These are phyloP conservation scores for Girardinus metallicus DNA, from an alignment of 2,797 vertebrate species.

Conservation along the genomic window DNA sequence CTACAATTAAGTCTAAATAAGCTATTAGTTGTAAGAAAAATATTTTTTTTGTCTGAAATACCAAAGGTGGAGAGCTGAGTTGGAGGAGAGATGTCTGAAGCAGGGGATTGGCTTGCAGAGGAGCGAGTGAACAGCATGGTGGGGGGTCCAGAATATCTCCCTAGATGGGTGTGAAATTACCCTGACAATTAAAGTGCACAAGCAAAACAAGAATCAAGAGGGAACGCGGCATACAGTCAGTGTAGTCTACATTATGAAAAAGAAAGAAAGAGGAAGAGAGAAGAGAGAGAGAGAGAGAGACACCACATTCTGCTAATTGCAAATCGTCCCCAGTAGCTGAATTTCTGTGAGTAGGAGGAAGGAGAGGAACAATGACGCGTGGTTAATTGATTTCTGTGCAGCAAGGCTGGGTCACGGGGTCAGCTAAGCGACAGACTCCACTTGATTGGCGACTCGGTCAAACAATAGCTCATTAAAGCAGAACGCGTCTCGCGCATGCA, in stretches of 20 bases:
- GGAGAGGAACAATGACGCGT: conserved; percentile 31
- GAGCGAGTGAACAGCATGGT: conserved; percentile 40
- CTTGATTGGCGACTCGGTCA: conserved; percentile 63
- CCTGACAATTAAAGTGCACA: conserved; percentile 44
- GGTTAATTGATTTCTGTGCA: conserved; percentile 67
- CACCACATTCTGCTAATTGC: neutral
- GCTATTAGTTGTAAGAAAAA: neutral
- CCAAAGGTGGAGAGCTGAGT: conserved; percentile 14
- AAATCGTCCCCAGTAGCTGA: conserved; percentile 1
- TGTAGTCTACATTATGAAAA: neutral
- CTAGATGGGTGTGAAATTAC: conserved; percentile 54
- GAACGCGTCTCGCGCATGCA: conserved; percentile 54
- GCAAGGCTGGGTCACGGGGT: conserved; percentile 68
- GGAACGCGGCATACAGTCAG: neutral
- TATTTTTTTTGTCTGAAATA: neutral
- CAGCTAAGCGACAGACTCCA: conserved; percentile 63
- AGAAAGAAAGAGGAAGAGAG: neutral
- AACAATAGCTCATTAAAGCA: conserved; percentile 76
- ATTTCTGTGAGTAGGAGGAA: conserved; percentile 10
- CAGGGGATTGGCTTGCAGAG: conserved; percentile 31
- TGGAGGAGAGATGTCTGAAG: neutral
- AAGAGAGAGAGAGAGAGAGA: neutral
- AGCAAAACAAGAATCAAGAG: conserved; percentile 14
- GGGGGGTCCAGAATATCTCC: conserved; percentile 53
- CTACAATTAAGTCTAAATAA: neutral